Evolutionary conservation across 2,113 vertebrate genomes (phyloP), one percentile per base, ranked within the genome.

Genomic region (Amphilophus citrinellus): DNA sequence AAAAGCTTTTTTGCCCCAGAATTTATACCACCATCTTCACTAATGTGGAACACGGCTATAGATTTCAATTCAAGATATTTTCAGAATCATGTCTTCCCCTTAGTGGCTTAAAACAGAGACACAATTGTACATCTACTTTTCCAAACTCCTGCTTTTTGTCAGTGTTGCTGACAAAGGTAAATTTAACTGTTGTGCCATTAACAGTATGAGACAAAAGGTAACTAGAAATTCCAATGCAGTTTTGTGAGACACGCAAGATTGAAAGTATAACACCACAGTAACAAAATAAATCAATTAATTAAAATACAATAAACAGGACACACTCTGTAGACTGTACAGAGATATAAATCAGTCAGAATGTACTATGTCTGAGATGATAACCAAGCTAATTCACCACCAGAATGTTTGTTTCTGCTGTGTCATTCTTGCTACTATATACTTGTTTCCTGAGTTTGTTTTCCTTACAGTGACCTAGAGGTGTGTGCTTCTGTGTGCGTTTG

Each of bases 281-380:
- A 65, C 77, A 76, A 80, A 76, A 35, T 30, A 59, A 1, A 27
- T 7, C 42, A 66, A 15, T 1, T 0, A 47, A 11, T 7, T 3
- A 3, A 53, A 53, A 53, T 32, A 53, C 18, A 53, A 53, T n/a
- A 5, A 53, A 56, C 27, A 56, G 44, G 20, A 53, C 44, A 80
- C 37, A 84, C 66, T 62, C 8, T n/a, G 27, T 3, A 57, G 47
- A 24, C 27, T 30, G 62, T 27, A 81, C 66, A 86, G 24, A 84
- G 20, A 66, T 7, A 89, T 87, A 66, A 85, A 87, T 91, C 87
- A 62, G 65, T 88, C 73, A 79, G 50, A 61, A 61, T 50, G 65
- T 82, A 30, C 76, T 80, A 62, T 68, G 75, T 81, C 61, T 27
- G 8, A 27, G 18, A 78, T 79, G 84, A 82, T 27, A 78, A 50